Evolutionary conservation across 2,113 vertebrate genomes (phyloP), one percentile per base, ranked within the genome.

Genomic region (Misgurnus mizolepis): DNA sequence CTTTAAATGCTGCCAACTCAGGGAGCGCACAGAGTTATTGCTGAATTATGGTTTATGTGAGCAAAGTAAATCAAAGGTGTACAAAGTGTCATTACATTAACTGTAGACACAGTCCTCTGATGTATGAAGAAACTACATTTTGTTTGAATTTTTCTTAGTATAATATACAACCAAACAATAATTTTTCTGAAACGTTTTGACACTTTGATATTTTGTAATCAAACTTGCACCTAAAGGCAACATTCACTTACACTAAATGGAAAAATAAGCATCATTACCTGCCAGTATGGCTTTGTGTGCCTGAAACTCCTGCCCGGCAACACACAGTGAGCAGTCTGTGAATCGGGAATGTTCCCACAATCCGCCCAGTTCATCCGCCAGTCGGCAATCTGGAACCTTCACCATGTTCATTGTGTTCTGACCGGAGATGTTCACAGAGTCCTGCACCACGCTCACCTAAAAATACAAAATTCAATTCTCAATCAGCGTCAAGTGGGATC

Each of bases 401-500:
- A 97, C 95, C 95, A 94, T 96, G 86, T 95, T 96, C 94, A 95
- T 96, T 1, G 94, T 95, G 87, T 96, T 96, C 92, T 96, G 95
- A 1, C 95, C 95, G 0, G 95, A 97, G 89, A 96, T 95, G 81
- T 97, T 96, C 77, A 97, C 95, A 0, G 95, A 97, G 89, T 96
- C 96, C 88, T 98, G 96, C 7, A 96, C 95, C 89, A 98, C 95
- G 22, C 95, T 96, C 87, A 97, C 96, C 95, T 96, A 84, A n/a
- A 82, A 82, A 47, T 34, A 18, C 27, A 49, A 18, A 69, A 40
- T n/a, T 15, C 14, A 40, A 41, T 17, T 60, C 10, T 2, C 4
- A 40, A 27, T 18, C 9, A 18, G 5, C 14, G 18, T 8, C 10
- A 58, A 58, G 55, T 58, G 55, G 0, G 10, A 47, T 8, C 7